A percentile compares a stretch with the other conserved stretches of the same genome.
Evolutionary conservation across 2,888 invertebrate genomes (phyloP).

Genomic region (Raillietiella orientalis): DNA sequence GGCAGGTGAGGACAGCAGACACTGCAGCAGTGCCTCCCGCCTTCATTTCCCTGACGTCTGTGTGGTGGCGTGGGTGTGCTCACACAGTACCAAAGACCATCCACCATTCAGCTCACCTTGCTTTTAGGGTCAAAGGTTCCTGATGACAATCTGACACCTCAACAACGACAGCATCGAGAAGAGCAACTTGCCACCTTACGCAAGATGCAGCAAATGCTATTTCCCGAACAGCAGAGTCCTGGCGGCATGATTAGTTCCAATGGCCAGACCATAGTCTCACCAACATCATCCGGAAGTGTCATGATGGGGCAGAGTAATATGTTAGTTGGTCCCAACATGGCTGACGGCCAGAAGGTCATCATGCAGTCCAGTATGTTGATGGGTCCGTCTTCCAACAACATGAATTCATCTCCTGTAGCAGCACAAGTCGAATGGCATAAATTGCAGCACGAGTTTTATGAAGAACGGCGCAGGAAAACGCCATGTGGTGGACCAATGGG

Average conservation of each 20-base stretch:
- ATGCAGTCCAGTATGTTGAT: constrained; percentile 7
- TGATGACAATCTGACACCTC: constrained; percentile 81
- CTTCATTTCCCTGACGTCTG: too few relatives aligned
- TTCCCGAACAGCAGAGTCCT: constrained; percentile 12
- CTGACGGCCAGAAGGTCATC: too few relatives aligned
- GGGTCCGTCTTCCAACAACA: constrained; percentile 7
- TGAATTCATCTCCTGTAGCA: constrained; percentile 12
- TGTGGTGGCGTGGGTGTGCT: too few relatives aligned
- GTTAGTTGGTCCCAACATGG: constrained; percentile 4
- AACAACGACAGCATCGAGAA: constrained; percentile 73
- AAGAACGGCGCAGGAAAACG: constrained; percentile 24
- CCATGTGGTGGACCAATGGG: constrained; percentile 7
- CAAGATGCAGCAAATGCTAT: constrained; percentile 72
- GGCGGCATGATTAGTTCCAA: constrained; percentile 7
- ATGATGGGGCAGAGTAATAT: constrained; percentile 7
- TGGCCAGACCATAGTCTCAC: constrained; percentile 4
- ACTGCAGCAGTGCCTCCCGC: too few relatives aligned
- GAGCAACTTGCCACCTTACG: constrained; percentile 63
- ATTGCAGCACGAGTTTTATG: constrained; percentile 53
- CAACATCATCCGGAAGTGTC: constrained; percentile 4
- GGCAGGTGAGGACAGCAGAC: too few relatives aligned
- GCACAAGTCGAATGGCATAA: constrained; percentile 69
- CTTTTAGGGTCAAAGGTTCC: too few relatives aligned
- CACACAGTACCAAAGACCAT: too few relatives aligned
- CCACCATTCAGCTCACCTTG: too few relatives aligned